Base-by-base conservation (phyloP, 2,797 vertebrate genomes). In the Aratinga solstitialis region DNA sequence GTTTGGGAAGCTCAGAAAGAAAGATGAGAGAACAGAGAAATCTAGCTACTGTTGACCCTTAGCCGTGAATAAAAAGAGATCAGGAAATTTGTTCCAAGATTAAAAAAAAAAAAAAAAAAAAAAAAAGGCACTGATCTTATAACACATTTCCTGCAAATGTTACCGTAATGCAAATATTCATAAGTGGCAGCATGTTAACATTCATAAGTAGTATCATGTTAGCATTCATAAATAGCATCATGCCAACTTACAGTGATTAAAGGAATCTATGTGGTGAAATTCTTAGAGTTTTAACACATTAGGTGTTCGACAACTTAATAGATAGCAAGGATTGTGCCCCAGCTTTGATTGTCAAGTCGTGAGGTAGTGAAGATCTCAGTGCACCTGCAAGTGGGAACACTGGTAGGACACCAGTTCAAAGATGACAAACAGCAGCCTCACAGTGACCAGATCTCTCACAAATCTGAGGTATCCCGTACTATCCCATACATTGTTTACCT, bases 221-320 rank as follows among this genome's bases (percentile, higher is more conserved):
- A 58, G 56, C 24, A 58, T 58, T 58, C 67, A 81, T 73, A 95
- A 90, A 86, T 47, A 76, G 62, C 47, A 84, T 59, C 51, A 24
- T 61, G 63, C 59, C 47, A 90, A 38, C 40, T 76, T 90, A 71
- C 78, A 87, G 77, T 76, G 89, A 93, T 95, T 91, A 93, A 79
- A 90, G n/a, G 54, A 86, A 69, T 81, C 63, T 67, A 90, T 76
- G 51, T 42, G 11, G 51, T 63, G 72, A 73, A 94, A 89, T 82
- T 92, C 77, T 69, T 59, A 43, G 36, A 47, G 63, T 69, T 94
- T 93, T 87, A 93, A 71, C 24, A 67, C 51, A 56, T 38, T 76
- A 84, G 27, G 67, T 89, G 43, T 87, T 42, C 90, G 84, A 94
- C 92, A 96, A 51, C 48, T 87, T 92, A 90, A 95, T 82, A 74